Evolutionary conservation across 2,888 invertebrate species (phyloP), one percentile per base, ranked within the genome.

Genomic region (Melanchra persicariae): DNA sequence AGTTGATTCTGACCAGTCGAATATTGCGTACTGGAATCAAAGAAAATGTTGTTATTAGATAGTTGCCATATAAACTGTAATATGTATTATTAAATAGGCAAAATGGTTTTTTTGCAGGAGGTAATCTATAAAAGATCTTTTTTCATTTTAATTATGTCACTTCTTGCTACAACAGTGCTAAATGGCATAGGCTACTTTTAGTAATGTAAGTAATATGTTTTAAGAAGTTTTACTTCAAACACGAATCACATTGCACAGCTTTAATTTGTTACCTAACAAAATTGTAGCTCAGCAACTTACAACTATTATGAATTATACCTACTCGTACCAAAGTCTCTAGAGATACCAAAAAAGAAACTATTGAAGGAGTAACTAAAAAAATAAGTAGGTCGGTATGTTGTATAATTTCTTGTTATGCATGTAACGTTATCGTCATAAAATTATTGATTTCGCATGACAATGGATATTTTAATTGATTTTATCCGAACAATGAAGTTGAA

Each of bases 1-100:
- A 12, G 97, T 96, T n/a, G 96, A 93, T 88, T 97, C 97, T n/a
- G 96, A 96, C 98, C 98, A 98, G 26, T 97, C 96, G 87, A 97
- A 97, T 68, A 95, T 95, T n/a, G 95, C 95, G 71, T 94, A 88
- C 93, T 92, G 92, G 80, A 94, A 94, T 49, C 47, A 85, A 79
- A 68, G n/a, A 70, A 34, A 52, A 34, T 66, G 4, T 51, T 2
- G 10, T 49, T 57, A 57, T n/a, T 8, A 45, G 7, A 45, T 19
- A 19, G 15, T 5, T 15, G 1, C 0, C 45, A 19, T 45, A 45
- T 45, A 45, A 15, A 6, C 43, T 6, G 5, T 6, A 45, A 6
- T 19, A 45, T 17, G 5, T 5, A 17, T 17, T 19, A 45, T 17
- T 4, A 22, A 5, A 1, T 24, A 15, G 12, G 24, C 10, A 10